These are phyloP conservation scores for Notolepis coatsorum DNA, from an alignment of 2,797 vertebrate genomes.

Conservation along the genomic window DNA sequence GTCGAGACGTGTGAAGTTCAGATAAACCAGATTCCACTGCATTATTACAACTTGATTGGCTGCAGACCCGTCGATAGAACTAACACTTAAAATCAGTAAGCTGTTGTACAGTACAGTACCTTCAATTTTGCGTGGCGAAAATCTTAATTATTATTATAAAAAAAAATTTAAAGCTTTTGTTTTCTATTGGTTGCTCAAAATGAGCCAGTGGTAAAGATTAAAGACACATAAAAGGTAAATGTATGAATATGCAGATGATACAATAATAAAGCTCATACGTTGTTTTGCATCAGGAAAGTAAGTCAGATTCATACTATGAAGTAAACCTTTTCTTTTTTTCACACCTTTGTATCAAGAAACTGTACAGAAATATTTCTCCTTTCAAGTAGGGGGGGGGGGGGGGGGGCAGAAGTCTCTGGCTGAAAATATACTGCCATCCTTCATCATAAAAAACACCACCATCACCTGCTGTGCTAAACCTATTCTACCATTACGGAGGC, in stretches of 20 bases:
- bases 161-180: constrained; percentile 68
- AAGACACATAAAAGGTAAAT: constrained; percentile 7
- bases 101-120: too few relatives aligned
- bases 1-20: too few relatives aligned
- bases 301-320: constrained; percentile 67
- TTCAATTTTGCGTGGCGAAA: too few relatives aligned
- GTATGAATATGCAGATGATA: constrained; percentile 34
- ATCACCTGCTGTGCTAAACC: neutral
- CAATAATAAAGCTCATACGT: constrained; percentile 57
- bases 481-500: too few relatives aligned
- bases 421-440: constrained; percentile 18
- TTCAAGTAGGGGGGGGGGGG: constrained; percentile 31
- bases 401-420: neutral
- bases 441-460: constrained; percentile 11
- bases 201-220: constrained; percentile 14
- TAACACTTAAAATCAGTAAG: too few relatives aligned
- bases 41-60: neutral
- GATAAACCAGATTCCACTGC: too few relatives aligned
- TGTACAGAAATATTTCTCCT: constrained; percentile 44
- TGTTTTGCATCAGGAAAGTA: constrained; percentile 63
- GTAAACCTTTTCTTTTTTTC: constrained; percentile 68
- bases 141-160: too few relatives aligned
- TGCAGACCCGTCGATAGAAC: constrained; percentile 15
- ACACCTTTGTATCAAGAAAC: constrained; percentile 49
- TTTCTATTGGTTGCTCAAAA: constrained; percentile 28